phyloP scores from a whole-genome alignment of 35 echinoderm and acorn worm species.

The Apostichopus japonicus region DNA sequence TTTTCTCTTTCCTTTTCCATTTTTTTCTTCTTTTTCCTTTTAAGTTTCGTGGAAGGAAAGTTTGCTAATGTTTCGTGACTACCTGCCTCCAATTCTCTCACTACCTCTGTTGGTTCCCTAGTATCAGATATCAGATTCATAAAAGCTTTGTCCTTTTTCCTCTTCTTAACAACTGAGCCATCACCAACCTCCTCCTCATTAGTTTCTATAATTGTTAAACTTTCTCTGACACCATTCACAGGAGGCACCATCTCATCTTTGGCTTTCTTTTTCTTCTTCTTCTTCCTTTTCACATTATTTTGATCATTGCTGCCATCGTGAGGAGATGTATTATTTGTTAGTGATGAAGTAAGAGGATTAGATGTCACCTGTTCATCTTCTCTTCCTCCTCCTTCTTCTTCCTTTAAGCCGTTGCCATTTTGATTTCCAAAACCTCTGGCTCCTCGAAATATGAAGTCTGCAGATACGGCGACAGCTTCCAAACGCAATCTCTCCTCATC shows the following conservation, averaged over 20 bases:
- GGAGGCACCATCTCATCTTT: background rate
- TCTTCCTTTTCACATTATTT: background rate
- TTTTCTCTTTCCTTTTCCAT: too few species aligned
- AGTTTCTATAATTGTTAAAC: too few species aligned
- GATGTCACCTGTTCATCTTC: constrained; percentile 46
- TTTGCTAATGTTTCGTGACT: too few species aligned
- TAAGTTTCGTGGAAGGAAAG: too few species aligned
- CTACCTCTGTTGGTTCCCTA: too few species aligned
- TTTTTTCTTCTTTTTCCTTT: too few species aligned
- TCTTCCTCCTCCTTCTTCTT: background rate
- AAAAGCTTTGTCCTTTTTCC: too few species aligned
- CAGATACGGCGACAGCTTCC: constrained; percentile 58
- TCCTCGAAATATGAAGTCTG: constrained; percentile 41
- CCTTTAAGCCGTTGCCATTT: background rate
- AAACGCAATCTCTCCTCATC: constrained; percentile 64
- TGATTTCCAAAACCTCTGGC: background rate
- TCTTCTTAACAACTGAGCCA: too few species aligned
- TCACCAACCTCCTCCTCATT: too few species aligned
- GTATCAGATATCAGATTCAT: too few species aligned
- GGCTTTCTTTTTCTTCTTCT: constrained; percentile 49
- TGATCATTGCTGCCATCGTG: background rate
- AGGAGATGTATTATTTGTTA: background rate
- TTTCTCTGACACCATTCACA: background rate
- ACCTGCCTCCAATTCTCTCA: too few species aligned
- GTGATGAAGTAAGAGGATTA: constrained; percentile 42